Evolutionary conservation across 2,888 invertebrate genomes (phyloP).

Genomic region (Tillus elongatus): DNA sequence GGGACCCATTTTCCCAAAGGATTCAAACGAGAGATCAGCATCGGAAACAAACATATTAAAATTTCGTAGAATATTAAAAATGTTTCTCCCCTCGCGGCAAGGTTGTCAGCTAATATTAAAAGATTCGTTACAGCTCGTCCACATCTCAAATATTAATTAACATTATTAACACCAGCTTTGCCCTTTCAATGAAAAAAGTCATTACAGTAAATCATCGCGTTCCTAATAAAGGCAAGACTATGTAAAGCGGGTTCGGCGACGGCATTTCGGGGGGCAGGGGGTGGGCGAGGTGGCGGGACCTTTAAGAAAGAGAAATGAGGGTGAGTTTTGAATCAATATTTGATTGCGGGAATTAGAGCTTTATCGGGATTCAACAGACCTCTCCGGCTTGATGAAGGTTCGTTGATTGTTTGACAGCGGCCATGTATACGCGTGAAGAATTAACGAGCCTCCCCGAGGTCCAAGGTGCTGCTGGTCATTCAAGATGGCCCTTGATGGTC

Average conservation of each 20-base stretch:
- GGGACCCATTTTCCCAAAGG: no score
- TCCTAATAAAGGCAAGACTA: conserved; percentile 44
- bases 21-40: no score
- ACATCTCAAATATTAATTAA: conserved; percentile 53
- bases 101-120: conserved; percentile 33
- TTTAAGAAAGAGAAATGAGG: conserved; percentile 35
- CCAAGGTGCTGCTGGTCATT: conserved; percentile 13
- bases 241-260: neutral
- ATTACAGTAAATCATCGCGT: conserved; percentile 54
- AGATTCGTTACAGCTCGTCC: conserved; percentile 39
- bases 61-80: neutral
- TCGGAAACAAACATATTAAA: conserved; percentile 1
- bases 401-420: conserved; percentile 43
- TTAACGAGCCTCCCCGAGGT: conserved; percentile 31
- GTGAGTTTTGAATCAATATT: conserved; percentile 46
- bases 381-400: conserved; percentile 43
- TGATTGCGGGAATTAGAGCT: conserved; percentile 46
- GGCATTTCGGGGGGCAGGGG: neutral
- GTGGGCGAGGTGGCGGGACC: conserved; percentile 9
- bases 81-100: neutral
- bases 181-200: conserved; percentile 44
- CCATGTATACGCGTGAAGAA: conserved; percentile 42
- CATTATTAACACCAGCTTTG: conserved; percentile 51
- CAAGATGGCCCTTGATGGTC: conserved; percentile 14
- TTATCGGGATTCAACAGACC: conserved; percentile 45